Evolutionary conservation across 2,888 invertebrate genomes (phyloP), one percentile per base, ranked within the genome.

Genomic region (Platycheirus rosarum): DNA sequence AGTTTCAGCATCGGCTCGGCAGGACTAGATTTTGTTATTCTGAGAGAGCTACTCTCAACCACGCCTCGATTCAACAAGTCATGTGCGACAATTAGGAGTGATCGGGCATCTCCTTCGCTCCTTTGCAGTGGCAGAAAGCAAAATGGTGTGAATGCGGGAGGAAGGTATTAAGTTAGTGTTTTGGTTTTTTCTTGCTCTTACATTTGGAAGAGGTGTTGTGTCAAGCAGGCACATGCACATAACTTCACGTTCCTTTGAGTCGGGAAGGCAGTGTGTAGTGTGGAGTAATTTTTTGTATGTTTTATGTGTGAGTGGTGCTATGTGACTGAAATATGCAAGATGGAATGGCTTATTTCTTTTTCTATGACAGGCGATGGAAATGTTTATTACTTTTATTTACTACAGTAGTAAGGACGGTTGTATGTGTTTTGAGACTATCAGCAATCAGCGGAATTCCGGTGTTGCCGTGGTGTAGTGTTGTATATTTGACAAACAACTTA

Each of bases 131-230:
- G 23, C 20, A 11, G 40, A n/a, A n/a, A n/a, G 40, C 20, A 20
- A 32, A 46, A 63, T 77, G 62, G 71, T 77, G 77, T 65, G 63
- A 65, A 70, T 87, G 88, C 90, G 89, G 89, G 90, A 89, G 87
- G 88, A 86, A 86, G 89, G 89, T 89, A 89, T 89, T 88, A 86
- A 89, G 89, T 89, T 89, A n/a, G n/a, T 89, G 88, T 88, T 85
- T 29, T 35, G 86, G 85, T 86, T 87, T 87, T 88, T 88, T 88
- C 85, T 82, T 66, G 9, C 11, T 71, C 29, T 51, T 62, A 51
- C n/a, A 18, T 62, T 73, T 62, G 26, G 44, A 20, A 40, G 55
- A 57, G 55, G 13, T 11, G 14, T 40, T 66, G 76, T 77, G 82
- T 82, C 68, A 49, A 77, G 62, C n/a, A n/a, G n/a, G n/a, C n/a